Conservation (phyloP, 2,797 vertebrate species). For the Halcyon leucocephala region DNA sequence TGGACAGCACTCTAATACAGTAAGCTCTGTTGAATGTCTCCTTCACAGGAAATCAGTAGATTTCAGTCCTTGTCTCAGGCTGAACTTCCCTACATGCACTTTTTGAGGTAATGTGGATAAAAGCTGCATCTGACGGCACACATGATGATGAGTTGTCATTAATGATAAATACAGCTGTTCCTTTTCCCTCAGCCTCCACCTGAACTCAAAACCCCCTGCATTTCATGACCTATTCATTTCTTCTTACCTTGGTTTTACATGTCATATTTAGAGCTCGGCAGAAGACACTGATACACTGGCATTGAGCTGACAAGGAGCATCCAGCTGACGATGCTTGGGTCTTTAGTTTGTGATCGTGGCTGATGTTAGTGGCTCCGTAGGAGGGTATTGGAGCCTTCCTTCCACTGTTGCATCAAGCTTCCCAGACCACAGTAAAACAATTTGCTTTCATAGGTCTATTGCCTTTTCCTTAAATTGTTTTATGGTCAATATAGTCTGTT, state of each 20-base stretch:
- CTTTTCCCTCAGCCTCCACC: background rate
- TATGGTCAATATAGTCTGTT: background rate
- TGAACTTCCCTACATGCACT: background rate
- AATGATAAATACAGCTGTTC: background rate
- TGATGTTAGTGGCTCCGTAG: background rate
- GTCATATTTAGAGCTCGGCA: background rate
- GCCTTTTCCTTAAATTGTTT: background rate
- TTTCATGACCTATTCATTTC: background rate
- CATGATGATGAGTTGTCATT: background rate
- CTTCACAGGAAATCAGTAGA: background rate
- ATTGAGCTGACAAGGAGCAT: background rate
- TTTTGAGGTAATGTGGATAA: background rate
- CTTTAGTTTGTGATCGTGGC: background rate
- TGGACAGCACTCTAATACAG: background rate
- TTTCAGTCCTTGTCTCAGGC: background rate
- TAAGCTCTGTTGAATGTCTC: background rate
- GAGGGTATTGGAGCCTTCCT: background rate
- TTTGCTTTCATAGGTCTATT: background rate
- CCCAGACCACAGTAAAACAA: background rate
- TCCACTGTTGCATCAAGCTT: background rate
- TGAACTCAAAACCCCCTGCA: fast-evolving
- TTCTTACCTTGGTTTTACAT: background rate
- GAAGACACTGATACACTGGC: background rate
- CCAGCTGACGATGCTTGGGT: too few species aligned
- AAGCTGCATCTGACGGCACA: background rate